Percentiles rank a stretch among this genome's conserved stretches.
Conservation (phyloP, 1,140 invertebrate genomes). For the Drosophila guanche region DNA sequence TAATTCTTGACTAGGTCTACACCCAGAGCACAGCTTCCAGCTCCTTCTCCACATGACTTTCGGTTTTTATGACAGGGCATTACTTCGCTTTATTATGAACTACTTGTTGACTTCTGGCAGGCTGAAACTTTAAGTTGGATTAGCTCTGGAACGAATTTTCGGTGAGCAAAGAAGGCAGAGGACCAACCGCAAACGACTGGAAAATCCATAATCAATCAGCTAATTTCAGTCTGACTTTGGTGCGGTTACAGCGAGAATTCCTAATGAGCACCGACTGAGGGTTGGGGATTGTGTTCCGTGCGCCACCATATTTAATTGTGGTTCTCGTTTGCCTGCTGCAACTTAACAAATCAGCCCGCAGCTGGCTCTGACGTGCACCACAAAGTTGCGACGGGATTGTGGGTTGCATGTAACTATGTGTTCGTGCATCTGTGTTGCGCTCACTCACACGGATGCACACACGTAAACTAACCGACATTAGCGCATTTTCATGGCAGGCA, state of each 20-base stretch:
- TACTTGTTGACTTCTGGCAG: slow-evolving; percentile 73
- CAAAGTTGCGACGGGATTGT: slow-evolving; percentile 1
- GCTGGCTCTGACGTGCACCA: slow-evolving; percentile 16
- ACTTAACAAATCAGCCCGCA: slow-evolving; percentile 18
- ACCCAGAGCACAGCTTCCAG: neutral
- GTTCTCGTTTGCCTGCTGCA: slow-evolving; percentile 14
- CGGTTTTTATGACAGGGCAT: slow-evolving; percentile 57
- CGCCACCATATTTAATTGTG: slow-evolving; percentile 34
- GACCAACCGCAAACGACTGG: slow-evolving; percentile 47
- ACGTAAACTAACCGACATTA: slow-evolving; percentile 41
- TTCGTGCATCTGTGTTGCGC: neutral
- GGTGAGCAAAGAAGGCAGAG: too few relatives aligned
- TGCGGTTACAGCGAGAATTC: slow-evolving; percentile 26
- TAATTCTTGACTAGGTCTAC: too few relatives aligned
- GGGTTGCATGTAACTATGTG: neutral
- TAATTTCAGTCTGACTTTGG: slow-evolving; percentile 54
- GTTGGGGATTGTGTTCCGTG: slow-evolving; percentile 11
- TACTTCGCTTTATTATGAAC: slow-evolving; percentile 75
- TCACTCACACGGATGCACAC: slow-evolving; percentile 10
- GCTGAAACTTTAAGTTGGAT: slow-evolving; percentile 64
- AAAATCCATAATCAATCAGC: slow-evolving; percentile 62
- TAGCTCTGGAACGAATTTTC: slow-evolving; percentile 7
- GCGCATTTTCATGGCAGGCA: slow-evolving; percentile 65
- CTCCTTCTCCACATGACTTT: slow-evolving; percentile 24
- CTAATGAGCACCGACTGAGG: slow-evolving; percentile 22